Evolutionary conservation across 1,140 invertebrate species (phyloP), one percentile per base, ranked within the genome.

Genomic region (Drosophila sechellia): DNA sequence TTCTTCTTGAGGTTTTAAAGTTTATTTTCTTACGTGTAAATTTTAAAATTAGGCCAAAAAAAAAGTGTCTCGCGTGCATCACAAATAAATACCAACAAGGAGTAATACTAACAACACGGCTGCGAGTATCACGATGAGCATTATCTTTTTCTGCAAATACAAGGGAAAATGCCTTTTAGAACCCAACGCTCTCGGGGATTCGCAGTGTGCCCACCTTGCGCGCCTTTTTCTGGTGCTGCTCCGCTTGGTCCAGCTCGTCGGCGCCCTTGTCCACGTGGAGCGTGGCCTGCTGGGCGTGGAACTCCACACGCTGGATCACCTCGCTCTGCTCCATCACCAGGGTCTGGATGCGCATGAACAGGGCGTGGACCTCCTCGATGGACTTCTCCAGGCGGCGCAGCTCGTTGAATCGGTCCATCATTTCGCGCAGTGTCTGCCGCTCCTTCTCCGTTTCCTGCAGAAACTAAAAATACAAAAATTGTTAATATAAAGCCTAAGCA

Each of bases 301-400:
- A 92, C 72, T 92, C 91, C 5, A 92, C 90, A 12, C 90, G 58
- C 46, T 92, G 85, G 71, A 92, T 92, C 39, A 77, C 78, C 53
- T 92, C 90, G 61, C 86, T 92, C 72, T 92, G 91, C 58, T 92
- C 90, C 43, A 91, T 71, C 17, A 92, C 91, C n/a, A 92, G 55
- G 0, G 83, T 92, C 61, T 92, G 91, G 40, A 92, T 91, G 35
- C 90, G 78, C 72, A 92, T 71, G 43, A 92, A 92, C 15, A 92
- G 69, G 2, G 90, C 90, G 49, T 92, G 91, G 0, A 92, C 91
- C 77, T 92, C 91, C 39, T 91, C 90, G 40, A 92, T 91, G 10
- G 91, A 92, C 52, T 91, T 92, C 22, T 92, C 91, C 34, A 92
- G 45, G 22, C 91, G 92, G 17, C 87, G 84, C 12, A 92, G 61